Evolutionary conservation across 1,140 invertebrate genomes (phyloP).

Genomic region (Cydia pomonella): DNA sequence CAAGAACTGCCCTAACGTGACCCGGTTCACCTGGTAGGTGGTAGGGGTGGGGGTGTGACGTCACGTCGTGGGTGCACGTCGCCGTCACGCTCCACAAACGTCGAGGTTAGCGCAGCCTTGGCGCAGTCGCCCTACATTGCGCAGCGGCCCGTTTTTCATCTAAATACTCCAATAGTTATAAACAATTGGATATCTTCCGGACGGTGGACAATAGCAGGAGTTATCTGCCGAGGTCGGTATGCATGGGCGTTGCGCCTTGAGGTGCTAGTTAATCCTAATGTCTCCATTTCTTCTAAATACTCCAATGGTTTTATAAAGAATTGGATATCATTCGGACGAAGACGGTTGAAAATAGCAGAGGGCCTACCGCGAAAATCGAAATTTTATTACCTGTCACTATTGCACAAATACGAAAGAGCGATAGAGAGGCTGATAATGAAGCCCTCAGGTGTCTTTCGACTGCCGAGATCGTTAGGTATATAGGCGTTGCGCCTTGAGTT

Average conservation of each 20-base stretch:
- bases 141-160: conserved; percentile 63
- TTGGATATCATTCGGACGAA: too few species aligned
- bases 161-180: conserved; percentile 47
- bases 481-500: too few species aligned
- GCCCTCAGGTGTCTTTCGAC: too few species aligned
- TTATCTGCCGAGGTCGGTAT: conserved; percentile 9
- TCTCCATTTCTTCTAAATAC: too few species aligned
- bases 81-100: conserved; percentile 78
- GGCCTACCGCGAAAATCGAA: too few species aligned
- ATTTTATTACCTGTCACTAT: too few species aligned
- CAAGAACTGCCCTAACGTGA: conserved; percentile 14
- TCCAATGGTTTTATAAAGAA: too few species aligned
- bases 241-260: background rate
- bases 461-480: conserved; percentile 13
- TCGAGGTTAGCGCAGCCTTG: conserved; percentile 75
- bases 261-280: conserved; percentile 13
- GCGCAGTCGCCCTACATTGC: conserved; percentile 68
- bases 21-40: conserved; percentile 18
- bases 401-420: too few species aligned
- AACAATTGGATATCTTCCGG: conserved; percentile 40
- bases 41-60: conserved; percentile 52
- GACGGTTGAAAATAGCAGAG: too few species aligned
- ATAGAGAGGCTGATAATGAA: too few species aligned
- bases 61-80: conserved; percentile 75
- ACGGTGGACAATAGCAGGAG: conserved; percentile 31